phyloP scores from a whole-genome alignment of 2,888 invertebrate species.

The Watsonalla cultraria region DNA sequence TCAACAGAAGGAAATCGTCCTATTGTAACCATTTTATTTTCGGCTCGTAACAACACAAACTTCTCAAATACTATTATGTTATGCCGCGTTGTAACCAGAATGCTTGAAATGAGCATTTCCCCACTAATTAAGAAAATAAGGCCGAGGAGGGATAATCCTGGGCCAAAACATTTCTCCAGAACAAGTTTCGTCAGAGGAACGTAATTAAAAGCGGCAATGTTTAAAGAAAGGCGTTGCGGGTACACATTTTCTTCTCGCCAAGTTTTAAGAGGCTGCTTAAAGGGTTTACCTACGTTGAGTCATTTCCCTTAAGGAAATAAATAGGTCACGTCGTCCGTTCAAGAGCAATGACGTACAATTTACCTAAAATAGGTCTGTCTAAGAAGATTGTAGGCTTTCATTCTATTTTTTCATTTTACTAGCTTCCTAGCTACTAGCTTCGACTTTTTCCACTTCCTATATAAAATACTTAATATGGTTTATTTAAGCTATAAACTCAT shows the following conservation, averaged over 20 bases:
- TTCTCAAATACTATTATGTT: not conserved
- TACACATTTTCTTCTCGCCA: conserved; percentile 8
- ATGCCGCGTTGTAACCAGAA: not conserved
- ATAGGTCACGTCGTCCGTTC: conserved; percentile 3
- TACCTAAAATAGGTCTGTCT: too few species aligned
- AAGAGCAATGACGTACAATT: not conserved
- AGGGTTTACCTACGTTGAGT: conserved; percentile 6
- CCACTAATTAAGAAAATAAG: conserved; percentile 1
- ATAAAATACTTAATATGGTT: too few species aligned
- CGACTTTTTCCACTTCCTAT: too few species aligned
- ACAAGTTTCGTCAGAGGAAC: conserved; percentile 1
- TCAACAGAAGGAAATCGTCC: too few species aligned
- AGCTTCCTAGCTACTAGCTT: too few species aligned
- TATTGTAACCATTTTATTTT: too few species aligned
- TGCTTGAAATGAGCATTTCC: conserved; percentile 1
- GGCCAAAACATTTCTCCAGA: not conserved
- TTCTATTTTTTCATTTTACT: too few species aligned
- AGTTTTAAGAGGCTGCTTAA: conserved; percentile 10
- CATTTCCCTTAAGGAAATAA: conserved; percentile 9
- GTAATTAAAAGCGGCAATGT: conserved; percentile 4
- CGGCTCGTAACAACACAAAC: not conserved
- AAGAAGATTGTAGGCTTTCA: too few species aligned
- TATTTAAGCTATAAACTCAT: too few species aligned
- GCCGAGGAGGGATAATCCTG: not conserved
- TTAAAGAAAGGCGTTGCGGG: conserved; percentile 3